Evolutionary conservation across 2,888 invertebrate species (phyloP).

Genomic region (Torymus tubicola): DNA sequence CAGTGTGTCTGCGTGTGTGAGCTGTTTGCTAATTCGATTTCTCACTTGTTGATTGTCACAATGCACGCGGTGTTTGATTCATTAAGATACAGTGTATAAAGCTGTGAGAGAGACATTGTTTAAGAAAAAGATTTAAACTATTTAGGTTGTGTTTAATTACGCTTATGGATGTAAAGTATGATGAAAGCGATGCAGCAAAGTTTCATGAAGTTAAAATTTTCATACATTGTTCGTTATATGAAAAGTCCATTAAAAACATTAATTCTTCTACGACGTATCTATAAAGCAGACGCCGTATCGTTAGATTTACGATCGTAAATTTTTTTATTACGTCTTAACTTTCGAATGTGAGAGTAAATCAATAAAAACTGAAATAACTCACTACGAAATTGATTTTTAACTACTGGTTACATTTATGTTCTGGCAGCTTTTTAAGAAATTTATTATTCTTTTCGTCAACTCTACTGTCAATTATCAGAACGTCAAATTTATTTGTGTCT

Average conservation of each 20-base stretch:
- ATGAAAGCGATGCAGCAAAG: no score
- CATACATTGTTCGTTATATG: not conserved
- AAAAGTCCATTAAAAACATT: not conserved
- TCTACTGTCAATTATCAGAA: no score
- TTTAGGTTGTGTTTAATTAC: no score
- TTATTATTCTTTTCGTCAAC: no score
- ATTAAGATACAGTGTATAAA: no score
- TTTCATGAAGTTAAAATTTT: not conserved
- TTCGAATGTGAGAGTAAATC: conserved; percentile 30
- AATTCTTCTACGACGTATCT: not conserved
- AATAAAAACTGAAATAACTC: not conserved
- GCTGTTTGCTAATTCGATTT: not conserved
- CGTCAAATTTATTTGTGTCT: no score
- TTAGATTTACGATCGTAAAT: conserved; percentile 23
- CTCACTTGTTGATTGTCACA: not conserved
- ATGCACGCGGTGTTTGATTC: no score
- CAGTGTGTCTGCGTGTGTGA: not conserved
- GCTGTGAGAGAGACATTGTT: no score
- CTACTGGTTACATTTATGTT: not conserved
- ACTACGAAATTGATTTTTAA: conserved; percentile 2
- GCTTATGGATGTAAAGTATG: no score
- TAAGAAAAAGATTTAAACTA: no score
- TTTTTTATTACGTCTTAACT: conserved; percentile 15
- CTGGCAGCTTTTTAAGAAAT: not conserved
- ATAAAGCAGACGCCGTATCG: no score